Evolutionary conservation across 1,140 invertebrate genomes (phyloP), one percentile per base, ranked within the genome.

Genomic region (Caerostris extrusa): DNA sequence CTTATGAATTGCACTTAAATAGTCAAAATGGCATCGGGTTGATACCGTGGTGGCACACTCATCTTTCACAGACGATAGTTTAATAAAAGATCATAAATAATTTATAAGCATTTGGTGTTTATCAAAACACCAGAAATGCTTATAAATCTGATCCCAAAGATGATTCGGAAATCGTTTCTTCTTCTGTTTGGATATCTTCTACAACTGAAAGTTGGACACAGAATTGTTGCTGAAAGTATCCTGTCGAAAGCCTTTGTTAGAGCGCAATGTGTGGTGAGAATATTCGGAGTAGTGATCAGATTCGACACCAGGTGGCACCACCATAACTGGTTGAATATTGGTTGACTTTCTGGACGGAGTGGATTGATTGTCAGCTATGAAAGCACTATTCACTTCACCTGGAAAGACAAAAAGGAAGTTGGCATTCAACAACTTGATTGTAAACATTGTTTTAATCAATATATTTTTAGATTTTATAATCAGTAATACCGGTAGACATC

Each of bases 351-450:
- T 96, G 1, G 98, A 98, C 4, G 97, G 97, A 53, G 98, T 97
- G 77, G 98, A 98, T 91, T 98, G 97, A 10, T 95, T 94, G 96
- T 98, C 98, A 67, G 97, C 97, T 85, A 98, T 97, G 95, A 98
- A 98, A 4, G 97, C 98, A 94, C 97, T 97, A 96, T 98, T 98
- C 88, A 98, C 97, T 97, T 98, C 98, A 94, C 98, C 98, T 98
- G 96, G 71, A 97, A 96, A 69, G 91, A 95, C 19, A 53, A 77
- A 77, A 50, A 50, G 12, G 12, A 5, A 50, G 19, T 69, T 17
- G 34, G 8, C 19, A 53, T 6, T 77, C 50, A 77, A 34, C 34
- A 34, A 67, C 34, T 34, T 71, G n/a, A 8, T 71, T 34, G 19
- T 77, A 77, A 77, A 77, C 69, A 77, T 10, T 12, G 12, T 50